phyloP scores from a whole-genome alignment of 2,113 vertebrate genomes.

The Egretta garzetta region DNA sequence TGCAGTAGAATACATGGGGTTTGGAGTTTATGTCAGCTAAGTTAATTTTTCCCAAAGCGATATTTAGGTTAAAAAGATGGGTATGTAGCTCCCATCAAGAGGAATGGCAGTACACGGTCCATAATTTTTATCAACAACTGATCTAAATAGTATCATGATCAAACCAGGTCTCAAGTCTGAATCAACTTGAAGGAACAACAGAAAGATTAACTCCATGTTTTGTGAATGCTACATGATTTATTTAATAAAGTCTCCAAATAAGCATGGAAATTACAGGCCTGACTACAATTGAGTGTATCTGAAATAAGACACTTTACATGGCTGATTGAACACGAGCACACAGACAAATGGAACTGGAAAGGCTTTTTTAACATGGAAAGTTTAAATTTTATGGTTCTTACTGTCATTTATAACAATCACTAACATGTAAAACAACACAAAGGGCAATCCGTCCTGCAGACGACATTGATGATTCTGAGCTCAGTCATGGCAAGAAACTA shows the following conservation, averaged over 20 bases:
- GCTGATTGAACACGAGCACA: constrained; percentile 55
- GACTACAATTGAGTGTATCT: constrained; percentile 49
- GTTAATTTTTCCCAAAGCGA: background rate
- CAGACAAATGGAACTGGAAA: constrained; percentile 57
- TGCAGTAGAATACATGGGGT: background rate
- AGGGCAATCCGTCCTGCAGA: constrained; percentile 19
- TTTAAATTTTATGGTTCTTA: constrained; percentile 17
- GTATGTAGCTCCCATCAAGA: background rate
- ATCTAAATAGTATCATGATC: background rate
- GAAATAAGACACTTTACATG: constrained; percentile 56
- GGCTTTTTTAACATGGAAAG: constrained; percentile 36
- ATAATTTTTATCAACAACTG: background rate
- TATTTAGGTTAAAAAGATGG: background rate
- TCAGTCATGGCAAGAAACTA: constrained; percentile 1
- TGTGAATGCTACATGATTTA: constrained; percentile 33
- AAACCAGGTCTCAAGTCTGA: background rate
- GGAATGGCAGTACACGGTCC: background rate
- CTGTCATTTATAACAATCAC: constrained; percentile 19
- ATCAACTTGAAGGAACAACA: constrained; percentile 7
- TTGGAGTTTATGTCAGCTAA: background rate
- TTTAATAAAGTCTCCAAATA: constrained; percentile 32
- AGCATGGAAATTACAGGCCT: constrained; percentile 32
- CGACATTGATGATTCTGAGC: background rate
- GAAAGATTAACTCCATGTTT: constrained; percentile 47
- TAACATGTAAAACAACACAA: constrained; percentile 49